Evolutionary conservation across 2,888 invertebrate genomes (phyloP), one percentile per base, ranked within the genome.

Genomic region (Mythimna vitellina): DNA sequence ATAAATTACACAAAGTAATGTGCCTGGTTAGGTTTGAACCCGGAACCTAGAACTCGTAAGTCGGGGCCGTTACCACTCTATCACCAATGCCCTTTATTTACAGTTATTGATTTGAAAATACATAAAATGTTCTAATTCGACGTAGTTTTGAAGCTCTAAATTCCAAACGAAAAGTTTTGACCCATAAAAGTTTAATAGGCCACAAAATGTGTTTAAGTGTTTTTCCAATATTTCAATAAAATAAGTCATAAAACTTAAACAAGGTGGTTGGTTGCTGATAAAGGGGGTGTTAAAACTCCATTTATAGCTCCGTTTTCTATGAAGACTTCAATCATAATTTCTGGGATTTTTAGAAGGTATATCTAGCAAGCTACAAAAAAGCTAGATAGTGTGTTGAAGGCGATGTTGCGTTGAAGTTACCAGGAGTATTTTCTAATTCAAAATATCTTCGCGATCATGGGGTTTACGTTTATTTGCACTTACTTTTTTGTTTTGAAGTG

Each of bases 151-250:
- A 22, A 60, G 46, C 14, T 56, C 14, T n/a, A 29, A 78, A 54
- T 49, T 71, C 17, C 58, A 38, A 12, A n/a, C 35, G 57, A 46
- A 70, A 70, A 73, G 51, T 78, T 78, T 78, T 63, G 56, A 49
- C 12, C 57, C 6, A 65, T 78, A 74, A 78, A 78, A 56, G 1
- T 79, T 78, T 78, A 57, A 75, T 53, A 20, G 42, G n/a, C 61
- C 57, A 70, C 80, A 80, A 79, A 73, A 70, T 29, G 38, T 54
- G n/a, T 61, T 69, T 79, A 57, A 79, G 66, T 66, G 80, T 70
- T 80, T 79, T 75, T 54, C 80, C 70, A 79, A 79, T 79, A 79
- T 65, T 79, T 79, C 53, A 79, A 72, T 75, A 75, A 83, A 79
- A 82, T 75, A 70, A 68, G 66, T 57, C 64, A 67, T 75, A 70